phyloP scores from a whole-genome alignment of 2,797 vertebrate species.

The Pangasius djambal region DNA sequence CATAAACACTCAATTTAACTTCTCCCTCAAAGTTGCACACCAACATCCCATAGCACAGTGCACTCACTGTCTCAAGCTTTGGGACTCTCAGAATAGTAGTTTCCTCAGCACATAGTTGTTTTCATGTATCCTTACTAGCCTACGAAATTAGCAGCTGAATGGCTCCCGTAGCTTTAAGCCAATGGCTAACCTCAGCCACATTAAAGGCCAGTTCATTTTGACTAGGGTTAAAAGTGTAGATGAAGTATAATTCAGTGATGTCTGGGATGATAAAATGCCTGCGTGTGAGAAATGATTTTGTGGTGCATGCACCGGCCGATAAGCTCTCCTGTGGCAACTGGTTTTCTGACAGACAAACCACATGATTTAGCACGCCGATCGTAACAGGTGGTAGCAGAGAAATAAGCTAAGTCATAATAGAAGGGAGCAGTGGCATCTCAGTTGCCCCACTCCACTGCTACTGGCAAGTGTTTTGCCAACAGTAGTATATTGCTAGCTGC shows the following conservation, averaged over 20 bases:
- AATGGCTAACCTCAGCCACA: background rate
- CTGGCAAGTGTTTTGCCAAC: background rate
- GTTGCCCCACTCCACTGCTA: background rate
- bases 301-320: background rate
- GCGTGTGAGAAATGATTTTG: background rate
- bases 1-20: constrained; percentile 41
- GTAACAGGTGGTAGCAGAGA: background rate
- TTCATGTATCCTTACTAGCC: background rate
- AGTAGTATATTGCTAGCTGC: too few species aligned
- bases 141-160: background rate
- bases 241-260: constrained; percentile 16
- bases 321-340: background rate
- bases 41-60: background rate
- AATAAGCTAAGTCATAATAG: background rate
- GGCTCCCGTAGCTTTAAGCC: background rate
- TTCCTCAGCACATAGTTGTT: background rate
- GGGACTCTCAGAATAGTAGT: background rate
- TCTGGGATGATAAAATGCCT: background rate
- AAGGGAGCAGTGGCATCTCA: background rate
- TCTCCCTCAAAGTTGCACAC: constrained; percentile 7
- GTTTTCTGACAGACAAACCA: background rate
- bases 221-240: constrained; percentile 3
- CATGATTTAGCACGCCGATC: background rate
- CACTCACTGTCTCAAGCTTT: background rate
- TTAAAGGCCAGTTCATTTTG: constrained; percentile 24